Base-by-base conservation (phyloP, 2,797 vertebrate genomes). In the Adrianichthys oophorus region DNA sequence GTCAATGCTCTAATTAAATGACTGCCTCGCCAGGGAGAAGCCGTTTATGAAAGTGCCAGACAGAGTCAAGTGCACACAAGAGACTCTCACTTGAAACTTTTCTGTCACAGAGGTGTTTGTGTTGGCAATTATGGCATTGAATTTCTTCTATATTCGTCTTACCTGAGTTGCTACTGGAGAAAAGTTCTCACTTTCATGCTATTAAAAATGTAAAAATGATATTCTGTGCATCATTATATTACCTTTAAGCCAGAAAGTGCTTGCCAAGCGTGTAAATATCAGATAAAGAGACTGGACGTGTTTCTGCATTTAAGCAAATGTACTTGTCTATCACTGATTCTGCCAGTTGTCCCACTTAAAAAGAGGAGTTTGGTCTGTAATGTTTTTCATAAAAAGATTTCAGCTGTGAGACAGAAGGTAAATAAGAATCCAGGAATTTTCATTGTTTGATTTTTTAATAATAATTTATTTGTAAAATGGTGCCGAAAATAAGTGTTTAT, bases 1-100 rank as follows among this genome's bases (percentile, higher is more conserved):
- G 89, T 90, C 87, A 85, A 70, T 21, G 81, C 77, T 86, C 76
- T 91, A 90, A 90, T 90, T 89, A 90, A 87, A 87, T 82, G 80
- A 82, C 77, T 80, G 56, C 72, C 78, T 85, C 59, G 41, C 72
- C 21, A 47, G 72, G 79, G 68, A 81, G 72, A 83, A 37, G 78
- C 68, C 63, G 64, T 82, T 87, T 85, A 82, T 80, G 66, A 80
- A 80, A 85, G 86, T 87, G 82, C 87, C 85, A 85, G 76, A 58
- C 66, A 47, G 68, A 78, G 63, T 48, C 68, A 57, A 63, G 47
- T 52, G 52, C 61, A 46, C 65, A 44, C 41, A 57, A 59, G 63
- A 78, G 69, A 52, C 78, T 81, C 78, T 76, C 65, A 68, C 76
- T 85, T 81, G 83, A 77, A 85, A 83, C 80, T 76, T 78, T 80